These are phyloP conservation scores for Pseudolycoriella hygida DNA, from an alignment of 2,888 invertebrate genomes.

Conservation along the genomic window DNA sequence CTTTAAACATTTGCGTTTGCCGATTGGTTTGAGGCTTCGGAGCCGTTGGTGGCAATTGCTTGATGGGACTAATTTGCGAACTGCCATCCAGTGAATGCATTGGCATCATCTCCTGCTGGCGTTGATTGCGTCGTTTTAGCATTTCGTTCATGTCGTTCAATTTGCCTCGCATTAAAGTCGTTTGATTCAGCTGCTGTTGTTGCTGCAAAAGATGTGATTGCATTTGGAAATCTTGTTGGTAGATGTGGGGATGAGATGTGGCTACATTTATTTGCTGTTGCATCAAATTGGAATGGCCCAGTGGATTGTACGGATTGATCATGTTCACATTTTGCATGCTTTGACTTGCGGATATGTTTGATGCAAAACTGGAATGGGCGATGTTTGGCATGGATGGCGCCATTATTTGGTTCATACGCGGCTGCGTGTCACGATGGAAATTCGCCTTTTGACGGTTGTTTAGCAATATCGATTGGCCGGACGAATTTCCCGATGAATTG, in stretches of 20 bases:
- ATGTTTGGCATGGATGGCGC: slow-evolving; percentile 31
- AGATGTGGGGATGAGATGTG: slow-evolving; percentile 15
- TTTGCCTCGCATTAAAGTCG: slow-evolving; percentile 32
- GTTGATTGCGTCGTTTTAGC: slow-evolving; percentile 41
- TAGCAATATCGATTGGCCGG: slow-evolving; percentile 11
- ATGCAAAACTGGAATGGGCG: slow-evolving; percentile 17
- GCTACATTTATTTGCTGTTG: slow-evolving; percentile 12
- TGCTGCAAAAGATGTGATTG: slow-evolving; percentile 14
- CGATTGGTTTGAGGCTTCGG: slow-evolving; percentile 32
- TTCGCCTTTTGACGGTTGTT: slow-evolving; percentile 4
- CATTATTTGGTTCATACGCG: slow-evolving; percentile 26
- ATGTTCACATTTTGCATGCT: slow-evolving; percentile 29
- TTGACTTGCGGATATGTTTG: slow-evolving; percentile 23
- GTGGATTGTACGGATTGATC: slow-evolving; percentile 12
- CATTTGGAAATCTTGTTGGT: slow-evolving; percentile 17
- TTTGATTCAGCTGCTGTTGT: slow-evolving; percentile 14
- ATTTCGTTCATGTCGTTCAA: slow-evolving; percentile 71
- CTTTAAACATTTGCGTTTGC: slow-evolving; percentile 5
- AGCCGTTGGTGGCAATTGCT: slow-evolving; percentile 36
- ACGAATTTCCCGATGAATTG: slow-evolving; percentile 8
- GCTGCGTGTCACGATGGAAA: slow-evolving; percentile 19
- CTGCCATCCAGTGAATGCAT: slow-evolving; percentile 18
- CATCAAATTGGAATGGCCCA: slow-evolving; percentile 2
- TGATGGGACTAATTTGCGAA: slow-evolving; percentile 26
- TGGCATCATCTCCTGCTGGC: slow-evolving; percentile 20